Base-by-base conservation (phyloP, 2,888 invertebrate genomes). In the Margaritifera margaritifera region DNA sequence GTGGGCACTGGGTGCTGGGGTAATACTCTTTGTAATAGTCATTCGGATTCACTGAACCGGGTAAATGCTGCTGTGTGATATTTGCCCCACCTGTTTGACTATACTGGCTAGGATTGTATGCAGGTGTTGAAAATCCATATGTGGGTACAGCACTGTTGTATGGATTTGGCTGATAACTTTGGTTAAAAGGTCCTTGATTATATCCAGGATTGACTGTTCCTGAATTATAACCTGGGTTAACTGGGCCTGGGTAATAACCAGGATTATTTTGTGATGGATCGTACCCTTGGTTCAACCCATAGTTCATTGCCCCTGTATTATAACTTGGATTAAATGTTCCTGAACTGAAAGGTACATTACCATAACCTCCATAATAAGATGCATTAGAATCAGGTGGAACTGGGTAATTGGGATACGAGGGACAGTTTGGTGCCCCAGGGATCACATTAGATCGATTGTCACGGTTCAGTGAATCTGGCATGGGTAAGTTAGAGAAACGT, bases 141-240 rank as follows among this genome's bases (percentile, higher is more conserved):
- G 42, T 42, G 11, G 42, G 42, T 11, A 42, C 42, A 42, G 42
- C 15, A 42, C 42, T 42, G 42, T 62, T 54, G 57, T 68, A 72
- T 4, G 68, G 68, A 31, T 60, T n/a, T 27, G 73, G 73, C 58
- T 69, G 69, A 51, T 64, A 64, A 24, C 69, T 69, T 55, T 57
- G 65, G n/a, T 59, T 42, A 42, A 42, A 42, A 42, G 42, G 42
- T 42, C 42, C 42, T 42, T 42, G 42, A 15, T 42, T 42, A 42
- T 42, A 42, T 42, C 42, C 42, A 42, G 42, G 42, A 42, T 42
- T 42, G 15, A 42, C 42, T 42, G 42, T 42, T 42, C 42, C 55
- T 55, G 55, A 19, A 55, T 55, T 55, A 55, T 55, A 55, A 24
- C 55, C 55, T 55, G 55, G 42, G 42, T 42, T 42, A 42, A 15